phyloP scores from a whole-genome alignment of 2,888 invertebrate genomes.

The Sclerodermus sp. region DNA sequence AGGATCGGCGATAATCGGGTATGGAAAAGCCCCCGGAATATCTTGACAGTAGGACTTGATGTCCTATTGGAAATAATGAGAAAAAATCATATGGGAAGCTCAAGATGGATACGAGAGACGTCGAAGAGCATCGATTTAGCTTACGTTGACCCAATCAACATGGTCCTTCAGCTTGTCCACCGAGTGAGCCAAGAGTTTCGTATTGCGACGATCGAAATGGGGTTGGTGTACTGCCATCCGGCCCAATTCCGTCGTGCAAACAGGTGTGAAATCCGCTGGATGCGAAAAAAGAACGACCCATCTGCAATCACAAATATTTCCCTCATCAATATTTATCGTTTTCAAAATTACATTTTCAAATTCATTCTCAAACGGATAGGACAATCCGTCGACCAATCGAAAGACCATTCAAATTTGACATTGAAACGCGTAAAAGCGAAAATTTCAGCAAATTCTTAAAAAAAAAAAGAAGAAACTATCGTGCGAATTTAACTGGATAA shows the following conservation, averaged over 20 bases:
- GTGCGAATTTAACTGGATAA: too few species aligned
- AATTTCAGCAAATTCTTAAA: too few species aligned
- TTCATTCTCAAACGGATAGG: too few species aligned
- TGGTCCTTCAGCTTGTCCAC: constrained; percentile 76
- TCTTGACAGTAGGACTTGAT: constrained; percentile 72
- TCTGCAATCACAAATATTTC: too few species aligned
- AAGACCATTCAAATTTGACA: too few species aligned
- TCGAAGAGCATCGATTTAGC: too few species aligned
- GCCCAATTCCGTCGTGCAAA: constrained; percentile 86
- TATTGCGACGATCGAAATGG: constrained; percentile 71
- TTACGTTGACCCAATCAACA: constrained; percentile 73
- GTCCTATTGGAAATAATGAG: constrained; percentile 59
- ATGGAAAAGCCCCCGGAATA: constrained; percentile 74
- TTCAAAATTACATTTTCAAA: too few species aligned
- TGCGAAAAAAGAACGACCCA: constrained; percentile 89
- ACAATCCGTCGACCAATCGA: too few species aligned
- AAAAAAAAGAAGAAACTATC: too few species aligned
- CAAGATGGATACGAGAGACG: neutral
- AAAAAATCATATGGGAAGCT: neutral
- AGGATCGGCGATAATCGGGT: constrained; percentile 81
- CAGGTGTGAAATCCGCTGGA: constrained; percentile 87
- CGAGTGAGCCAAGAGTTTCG: constrained; percentile 79
- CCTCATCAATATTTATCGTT: too few species aligned
- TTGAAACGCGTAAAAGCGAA: too few species aligned
- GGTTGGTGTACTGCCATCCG: constrained; percentile 70